Evolutionary conservation across 2,113 vertebrate genomes (phyloP), one percentile per base, ranked within the genome.

Genomic region (Ia io): DNA sequence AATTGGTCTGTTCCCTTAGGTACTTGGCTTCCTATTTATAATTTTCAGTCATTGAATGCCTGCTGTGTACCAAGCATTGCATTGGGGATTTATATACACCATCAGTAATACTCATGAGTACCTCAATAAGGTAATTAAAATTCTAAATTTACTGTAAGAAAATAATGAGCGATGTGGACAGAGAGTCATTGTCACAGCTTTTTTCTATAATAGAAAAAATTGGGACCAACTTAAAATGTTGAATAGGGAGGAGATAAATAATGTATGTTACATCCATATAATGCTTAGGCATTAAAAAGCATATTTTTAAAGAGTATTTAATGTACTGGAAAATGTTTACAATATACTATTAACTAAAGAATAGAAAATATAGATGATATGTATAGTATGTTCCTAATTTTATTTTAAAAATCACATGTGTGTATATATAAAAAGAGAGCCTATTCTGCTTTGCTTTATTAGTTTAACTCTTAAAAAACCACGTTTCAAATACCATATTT

Each of bases 391-490:
- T 35, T 42, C 77, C 18, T 85, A 35, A 56, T 78, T 86, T 70
- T 70, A 23, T 40, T 70, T 70, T 70, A 17, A 67, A 67, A 67
- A 67, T 67, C 14, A n/a, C 63, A 49, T 76, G 9, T 76, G 13
- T 49, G 63, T 35, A 10, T 69, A 20, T 69, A 69, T 69, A 23
- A 14, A 91, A 20, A 77, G 44, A 47, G 44, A 84, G 22, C 14
- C 40, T 77, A 14, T 76, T 84, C 4, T n/a, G 6, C 40, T 90
- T 1, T 63, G 20, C 71, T 71, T 92, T 51, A 71, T 78, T 78
- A 76, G 44, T 82, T 96, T 73, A 79, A 3, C 70, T 74, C 73
- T 79, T 96, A 70, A 79, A 87, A 86, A 84, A 84, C 20, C 59
- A 3, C 32, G 32, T 84, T 92, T 95, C 49, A 92, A 92, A 73